Conservation (phyloP, 2,113 vertebrate genomes). For the Colossoma macropomum region DNA sequence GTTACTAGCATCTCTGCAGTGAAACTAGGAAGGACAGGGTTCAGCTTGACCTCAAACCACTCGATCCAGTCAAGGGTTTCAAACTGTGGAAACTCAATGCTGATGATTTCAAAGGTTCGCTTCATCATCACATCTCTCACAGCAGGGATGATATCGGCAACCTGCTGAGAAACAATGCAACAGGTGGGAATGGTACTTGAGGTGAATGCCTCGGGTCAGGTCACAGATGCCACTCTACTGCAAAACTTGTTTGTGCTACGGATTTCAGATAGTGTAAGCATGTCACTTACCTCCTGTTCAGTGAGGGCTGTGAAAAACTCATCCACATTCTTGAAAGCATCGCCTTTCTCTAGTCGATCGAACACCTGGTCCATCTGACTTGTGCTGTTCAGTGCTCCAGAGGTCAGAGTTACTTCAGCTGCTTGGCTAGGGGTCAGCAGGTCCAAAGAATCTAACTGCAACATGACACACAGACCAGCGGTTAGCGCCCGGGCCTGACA, state of each 20-base stretch:
- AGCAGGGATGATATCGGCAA: background rate
- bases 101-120: conserved; percentile 62
- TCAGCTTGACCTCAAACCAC: background rate
- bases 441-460: conserved; percentile 32
- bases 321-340: conserved; percentile 34
- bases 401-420: conserved; percentile 55
- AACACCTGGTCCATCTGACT: conserved; percentile 35
- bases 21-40: background rate
- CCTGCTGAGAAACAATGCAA: background rate
- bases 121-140: conserved; percentile 55
- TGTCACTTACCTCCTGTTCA: conserved; percentile 34
- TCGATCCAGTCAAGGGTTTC: background rate
- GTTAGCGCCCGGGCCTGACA: background rate
- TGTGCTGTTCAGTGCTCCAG: conserved; percentile 39
- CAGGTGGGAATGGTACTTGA: background rate
- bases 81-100: background rate
- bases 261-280: no score
- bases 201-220: background rate
- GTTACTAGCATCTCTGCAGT: background rate
- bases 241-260: no score
- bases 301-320: conserved; percentile 43
- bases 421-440: conserved; percentile 58
- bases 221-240: background rate
- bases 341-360: conserved; percentile 19
- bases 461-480: background rate